These are phyloP conservation scores for Heptranchias perlo DNA, from an alignment of 2,113 vertebrate species.

Conservation along the genomic window DNA sequence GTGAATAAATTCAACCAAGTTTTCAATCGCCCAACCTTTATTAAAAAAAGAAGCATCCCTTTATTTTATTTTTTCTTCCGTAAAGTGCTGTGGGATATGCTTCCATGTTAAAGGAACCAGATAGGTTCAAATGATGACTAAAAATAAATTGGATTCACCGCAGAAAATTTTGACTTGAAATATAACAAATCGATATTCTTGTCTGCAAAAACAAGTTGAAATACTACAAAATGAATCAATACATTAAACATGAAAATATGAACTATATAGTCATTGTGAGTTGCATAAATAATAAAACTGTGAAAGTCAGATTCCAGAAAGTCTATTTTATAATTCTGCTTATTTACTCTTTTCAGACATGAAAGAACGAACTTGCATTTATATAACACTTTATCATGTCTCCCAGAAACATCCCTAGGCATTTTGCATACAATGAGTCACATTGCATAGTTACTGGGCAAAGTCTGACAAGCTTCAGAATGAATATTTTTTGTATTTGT, in stretches of 20 bases:
- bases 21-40: not conserved
- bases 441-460: not conserved
- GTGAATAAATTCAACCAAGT: too few species aligned
- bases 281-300: not conserved
- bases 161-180: not conserved
- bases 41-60: not conserved
- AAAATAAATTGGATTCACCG: not conserved
- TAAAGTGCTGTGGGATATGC: not conserved
- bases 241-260: not conserved
- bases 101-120: not conserved
- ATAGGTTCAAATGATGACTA: not conserved
- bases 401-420: not conserved
- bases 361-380: conserved; percentile 19
- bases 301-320: not conserved
- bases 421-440: not conserved
- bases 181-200: not conserved
- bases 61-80: not conserved
- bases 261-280: conserved; percentile 3
- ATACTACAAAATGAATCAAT: conserved; percentile 17
- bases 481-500: not conserved
- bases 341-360: not conserved
- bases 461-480: not conserved
- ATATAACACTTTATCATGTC: not conserved
- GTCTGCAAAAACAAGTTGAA: conserved; percentile 15
- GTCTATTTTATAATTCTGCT: not conserved